phyloP scores from a whole-genome alignment of 1,140 invertebrate genomes.

The Conus ventricosus region DNA sequence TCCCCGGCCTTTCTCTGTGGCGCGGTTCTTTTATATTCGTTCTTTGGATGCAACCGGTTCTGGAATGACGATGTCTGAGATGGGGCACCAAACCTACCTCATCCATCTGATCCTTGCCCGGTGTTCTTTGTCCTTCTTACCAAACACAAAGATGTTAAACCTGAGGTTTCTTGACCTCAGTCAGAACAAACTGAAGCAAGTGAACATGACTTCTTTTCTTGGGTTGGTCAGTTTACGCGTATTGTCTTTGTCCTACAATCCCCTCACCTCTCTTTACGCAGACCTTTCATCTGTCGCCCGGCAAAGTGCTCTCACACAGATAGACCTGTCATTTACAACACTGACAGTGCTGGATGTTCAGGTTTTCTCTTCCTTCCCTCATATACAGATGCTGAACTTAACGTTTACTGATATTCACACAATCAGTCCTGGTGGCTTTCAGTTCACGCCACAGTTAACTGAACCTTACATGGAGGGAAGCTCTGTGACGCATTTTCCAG shows the following conservation, averaged over 20 bases:
- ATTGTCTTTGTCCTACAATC: constrained; percentile 23
- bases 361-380: not conserved
- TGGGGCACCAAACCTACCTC: not conserved
- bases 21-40: not conserved
- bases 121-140: not conserved
- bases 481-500: not conserved
- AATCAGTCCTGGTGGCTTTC: not conserved
- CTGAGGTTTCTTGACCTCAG: constrained; percentile 27
- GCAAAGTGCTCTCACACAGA: not conserved
- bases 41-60: not conserved
- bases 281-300: not conserved
- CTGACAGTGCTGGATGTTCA: not conserved
- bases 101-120: not conserved
- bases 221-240: constrained; percentile 10
- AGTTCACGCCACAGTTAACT: not conserved
- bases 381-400: not conserved
- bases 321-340: not conserved
- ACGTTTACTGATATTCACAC: not conserved
- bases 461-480: not conserved
- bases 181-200: constrained; percentile 8
- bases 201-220: constrained; percentile 1
- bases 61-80: not conserved
- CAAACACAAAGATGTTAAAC: not conserved
- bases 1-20: not conserved
- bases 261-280: not conserved